These are phyloP conservation scores for Zeugodacus cucurbitae DNA, from an alignment of 1,140 invertebrate genomes.

Conservation along the genomic window DNA sequence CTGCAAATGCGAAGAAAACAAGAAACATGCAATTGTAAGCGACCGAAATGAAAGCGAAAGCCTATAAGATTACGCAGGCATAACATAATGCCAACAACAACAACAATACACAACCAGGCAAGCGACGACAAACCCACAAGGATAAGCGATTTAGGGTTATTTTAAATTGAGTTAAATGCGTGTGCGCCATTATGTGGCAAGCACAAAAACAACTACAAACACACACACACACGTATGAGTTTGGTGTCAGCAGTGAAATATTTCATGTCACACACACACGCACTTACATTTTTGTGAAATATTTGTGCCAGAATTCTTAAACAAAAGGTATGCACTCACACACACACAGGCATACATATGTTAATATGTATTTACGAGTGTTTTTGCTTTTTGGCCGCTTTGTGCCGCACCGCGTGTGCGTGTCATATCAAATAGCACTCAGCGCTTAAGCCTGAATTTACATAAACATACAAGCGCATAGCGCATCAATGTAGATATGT, in stretches of 20 bases:
- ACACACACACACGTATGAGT: not conserved
- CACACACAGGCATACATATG: not conserved
- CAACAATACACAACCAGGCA: not conserved
- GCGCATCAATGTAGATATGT: not conserved
- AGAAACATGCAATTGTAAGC: not conserved
- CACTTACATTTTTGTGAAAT: not conserved
- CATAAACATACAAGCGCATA: not conserved
- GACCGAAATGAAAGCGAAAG: conserved; percentile 11
- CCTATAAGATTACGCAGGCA: not conserved
- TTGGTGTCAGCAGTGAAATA: no score
- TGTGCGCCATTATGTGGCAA: not conserved
- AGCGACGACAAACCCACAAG: not conserved
- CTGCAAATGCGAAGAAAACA: not conserved
- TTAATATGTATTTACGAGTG: not conserved
- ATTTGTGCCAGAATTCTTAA: not conserved
- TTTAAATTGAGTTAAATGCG: conserved; percentile 28
- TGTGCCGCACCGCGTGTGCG: not conserved
- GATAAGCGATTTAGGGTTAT: conserved; percentile 30
- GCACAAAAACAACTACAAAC: not conserved
- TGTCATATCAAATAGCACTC: conserved; percentile 22
- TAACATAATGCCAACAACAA: not conserved
- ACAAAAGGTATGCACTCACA: not conserved
- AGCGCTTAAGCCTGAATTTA: not conserved
- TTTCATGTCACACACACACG: not conserved
- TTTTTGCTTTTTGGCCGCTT: not conserved